Percentiles rank a stretch among this genome's conserved stretches.
Evolutionary conservation across 2,113 vertebrate genomes (phyloP).

Genomic region (Limnothrissa miodon): DNA sequence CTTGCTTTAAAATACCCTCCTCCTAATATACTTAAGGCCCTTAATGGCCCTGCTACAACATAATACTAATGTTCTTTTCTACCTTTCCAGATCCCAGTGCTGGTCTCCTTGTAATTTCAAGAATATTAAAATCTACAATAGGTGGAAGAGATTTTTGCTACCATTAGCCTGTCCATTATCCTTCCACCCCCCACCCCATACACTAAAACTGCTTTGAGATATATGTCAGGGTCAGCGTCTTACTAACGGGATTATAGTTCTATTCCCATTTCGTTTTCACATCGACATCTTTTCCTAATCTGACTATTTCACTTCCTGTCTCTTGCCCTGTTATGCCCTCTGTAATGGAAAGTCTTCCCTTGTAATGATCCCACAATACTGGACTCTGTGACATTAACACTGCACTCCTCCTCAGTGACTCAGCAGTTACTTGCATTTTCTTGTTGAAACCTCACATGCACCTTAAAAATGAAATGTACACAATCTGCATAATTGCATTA

Average conservation of each 20-base stretch:
- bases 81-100: too few species aligned
- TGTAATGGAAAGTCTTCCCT: slow-evolving; percentile 29
- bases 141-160: too few species aligned
- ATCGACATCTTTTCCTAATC: background rate
- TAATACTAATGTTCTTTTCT: too few species aligned
- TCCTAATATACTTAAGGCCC: too few species aligned
- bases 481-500: background rate
- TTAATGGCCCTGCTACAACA: too few species aligned
- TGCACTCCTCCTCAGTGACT: slow-evolving; percentile 26
- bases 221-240: slow-evolving; percentile 18
- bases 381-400: slow-evolving; percentile 30
- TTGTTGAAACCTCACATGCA: background rate
- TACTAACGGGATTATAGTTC: slow-evolving; percentile 13
- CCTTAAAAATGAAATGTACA: background rate
- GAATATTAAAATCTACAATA: too few species aligned
- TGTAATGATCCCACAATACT: slow-evolving; percentile 28
- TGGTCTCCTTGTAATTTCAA: too few species aligned
- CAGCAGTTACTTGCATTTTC: slow-evolving; percentile 19
- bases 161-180: too few species aligned
- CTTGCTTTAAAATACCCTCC: too few species aligned
- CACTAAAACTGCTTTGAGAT: slow-evolving; percentile 15
- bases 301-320: background rate
- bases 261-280: slow-evolving; percentile 26
- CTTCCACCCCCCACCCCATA: too few species aligned
- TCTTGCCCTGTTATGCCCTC: background rate